Percentiles rank a stretch among this genome's conserved stretches.
Conservation (phyloP, 1,140 invertebrate genomes). For the Whitmania pigra region DNA sequence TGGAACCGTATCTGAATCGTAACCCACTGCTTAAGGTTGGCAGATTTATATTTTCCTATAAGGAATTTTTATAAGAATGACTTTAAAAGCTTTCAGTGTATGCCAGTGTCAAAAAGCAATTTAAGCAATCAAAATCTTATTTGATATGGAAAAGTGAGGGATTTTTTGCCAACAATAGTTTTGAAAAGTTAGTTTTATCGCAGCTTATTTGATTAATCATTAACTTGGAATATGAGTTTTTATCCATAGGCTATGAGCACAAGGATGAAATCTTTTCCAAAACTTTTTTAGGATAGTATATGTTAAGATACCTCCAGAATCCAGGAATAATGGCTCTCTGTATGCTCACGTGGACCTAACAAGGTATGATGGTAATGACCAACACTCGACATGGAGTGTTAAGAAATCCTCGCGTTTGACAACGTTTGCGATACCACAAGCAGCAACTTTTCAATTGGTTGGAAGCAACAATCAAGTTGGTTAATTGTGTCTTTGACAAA, state of each 20-base stretch:
- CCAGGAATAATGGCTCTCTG: constrained; percentile 61
- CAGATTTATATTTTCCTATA: neutral
- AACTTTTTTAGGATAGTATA: constrained; percentile 45
- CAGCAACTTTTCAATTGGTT: constrained; percentile 61
- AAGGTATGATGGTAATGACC: constrained; percentile 27
- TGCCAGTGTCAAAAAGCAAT: constrained; percentile 26
- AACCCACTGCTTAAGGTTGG: constrained; percentile 23
- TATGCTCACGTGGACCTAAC: constrained; percentile 48
- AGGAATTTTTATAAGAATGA: neutral
- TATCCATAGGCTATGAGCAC: constrained; percentile 15
- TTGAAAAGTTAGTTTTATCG: constrained; percentile 29
- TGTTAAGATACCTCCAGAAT: constrained; percentile 51
- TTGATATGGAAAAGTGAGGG: constrained; percentile 19
- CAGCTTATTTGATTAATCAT: neutral
- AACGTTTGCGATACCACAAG: constrained; percentile 57
- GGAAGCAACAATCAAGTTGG: constrained; percentile 32
- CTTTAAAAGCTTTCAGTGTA: constrained; percentile 27
- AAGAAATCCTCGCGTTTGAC: constrained; percentile 53
- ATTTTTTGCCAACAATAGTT: constrained; percentile 27
- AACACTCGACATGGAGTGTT: constrained; percentile 29
- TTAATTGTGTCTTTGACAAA: neutral
- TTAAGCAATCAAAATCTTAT: constrained; percentile 19
- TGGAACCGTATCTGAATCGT: constrained; percentile 34
- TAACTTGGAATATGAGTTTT: neutral
- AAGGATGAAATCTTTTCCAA: neutral